A percentile compares a stretch with the other conserved stretches of the same genome.
Evolutionary conservation across 2,113 vertebrate species (phyloP).

Genomic region (Macrotis lagotis): DNA sequence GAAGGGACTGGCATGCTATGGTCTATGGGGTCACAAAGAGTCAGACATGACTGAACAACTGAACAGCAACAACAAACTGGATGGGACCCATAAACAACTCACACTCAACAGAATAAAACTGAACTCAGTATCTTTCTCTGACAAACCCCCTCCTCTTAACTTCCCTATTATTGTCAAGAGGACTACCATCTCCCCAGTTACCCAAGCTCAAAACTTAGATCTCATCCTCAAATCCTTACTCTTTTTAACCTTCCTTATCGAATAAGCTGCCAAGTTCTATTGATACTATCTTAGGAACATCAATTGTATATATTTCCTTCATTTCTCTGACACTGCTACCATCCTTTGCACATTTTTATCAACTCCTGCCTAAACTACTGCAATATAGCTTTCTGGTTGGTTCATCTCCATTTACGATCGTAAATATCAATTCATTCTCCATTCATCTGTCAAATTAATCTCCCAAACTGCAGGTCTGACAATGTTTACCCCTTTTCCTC

Average conservation of each 20-base stretch:
- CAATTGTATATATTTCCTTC: background rate
- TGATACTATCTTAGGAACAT: background rate
- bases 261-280: background rate
- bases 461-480: background rate
- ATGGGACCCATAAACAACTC: background rate
- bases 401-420: too few relatives aligned
- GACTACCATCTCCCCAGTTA: background rate
- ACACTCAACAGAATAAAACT: background rate
- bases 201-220: background rate
- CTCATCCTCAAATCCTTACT: background rate
- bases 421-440: background rate
- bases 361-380: background rate
- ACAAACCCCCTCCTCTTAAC: background rate
- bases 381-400: background rate
- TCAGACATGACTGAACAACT: too few relatives aligned
- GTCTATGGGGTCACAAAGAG: too few relatives aligned
- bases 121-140: background rate
- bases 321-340: background rate
- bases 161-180: background rate
- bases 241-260: background rate
- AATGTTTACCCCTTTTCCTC: background rate
- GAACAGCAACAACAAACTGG: background rate
- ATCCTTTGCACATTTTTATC: background rate
- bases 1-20: too few relatives aligned
- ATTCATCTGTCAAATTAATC: background rate